These are phyloP conservation scores for Rugalucina vietnamica DNA, from an alignment of 2,888 invertebrate genomes.

Conservation along the genomic window DNA sequence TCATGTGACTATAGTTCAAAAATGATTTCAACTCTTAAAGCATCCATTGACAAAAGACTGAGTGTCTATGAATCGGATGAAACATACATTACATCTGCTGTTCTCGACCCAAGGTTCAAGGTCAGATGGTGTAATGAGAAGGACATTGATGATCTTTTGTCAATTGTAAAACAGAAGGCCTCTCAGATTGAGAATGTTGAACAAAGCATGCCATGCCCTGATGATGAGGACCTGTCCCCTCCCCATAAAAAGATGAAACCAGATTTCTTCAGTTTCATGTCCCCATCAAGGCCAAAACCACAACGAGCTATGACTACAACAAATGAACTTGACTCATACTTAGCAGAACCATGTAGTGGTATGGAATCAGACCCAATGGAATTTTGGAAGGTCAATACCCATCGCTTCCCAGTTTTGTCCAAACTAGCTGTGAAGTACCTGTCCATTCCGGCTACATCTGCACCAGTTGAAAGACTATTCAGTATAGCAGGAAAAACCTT, in stretches of 20 bases:
- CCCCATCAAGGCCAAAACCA: conserved; percentile 3
- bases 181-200: neutral
- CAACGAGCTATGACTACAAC: neutral
- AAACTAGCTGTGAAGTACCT: conserved; percentile 22
- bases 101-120: conserved; percentile 40
- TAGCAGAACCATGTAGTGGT: neutral
- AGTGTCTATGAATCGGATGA: conserved; percentile 1
- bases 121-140: conserved; percentile 28
- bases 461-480: conserved; percentile 33
- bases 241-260: neutral
- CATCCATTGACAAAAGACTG: conserved; percentile 33
- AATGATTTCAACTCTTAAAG: conserved; percentile 21
- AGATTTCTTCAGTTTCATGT: neutral
- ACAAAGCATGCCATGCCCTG: neutral
- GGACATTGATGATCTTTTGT: neutral
- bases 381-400: conserved; percentile 15
- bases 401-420: conserved; percentile 13
- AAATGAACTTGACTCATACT: conserved; percentile 11
- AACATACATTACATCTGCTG: conserved; percentile 19
- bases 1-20: conserved; percentile 31
- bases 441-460: conserved; percentile 23
- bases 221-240: neutral
- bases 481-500: conserved; percentile 31
- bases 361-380: neutral
- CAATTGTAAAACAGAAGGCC: neutral